These are phyloP conservation scores for Copsychus sechellarum DNA, from an alignment of 2,113 vertebrate genomes.

Conservation along the genomic window DNA sequence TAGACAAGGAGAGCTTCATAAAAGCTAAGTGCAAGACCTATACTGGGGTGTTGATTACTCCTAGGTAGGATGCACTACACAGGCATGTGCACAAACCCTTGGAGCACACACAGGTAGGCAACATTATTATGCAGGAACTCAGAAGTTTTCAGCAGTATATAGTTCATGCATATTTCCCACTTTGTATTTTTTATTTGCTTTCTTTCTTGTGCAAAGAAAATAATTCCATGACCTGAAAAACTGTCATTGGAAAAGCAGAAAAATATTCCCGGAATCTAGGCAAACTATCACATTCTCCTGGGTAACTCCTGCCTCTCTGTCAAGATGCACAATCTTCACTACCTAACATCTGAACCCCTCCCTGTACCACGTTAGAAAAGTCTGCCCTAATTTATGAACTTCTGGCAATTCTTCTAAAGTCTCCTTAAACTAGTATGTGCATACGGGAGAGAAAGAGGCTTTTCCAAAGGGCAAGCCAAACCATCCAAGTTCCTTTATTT, in stretches of 20 bases:
- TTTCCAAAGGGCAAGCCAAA: neutral
- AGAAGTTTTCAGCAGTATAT: neutral
- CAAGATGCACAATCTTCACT: neutral
- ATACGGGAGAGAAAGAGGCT: neutral
- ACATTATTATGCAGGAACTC: neutral
- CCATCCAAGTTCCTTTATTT: neutral
- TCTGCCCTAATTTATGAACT: neutral
- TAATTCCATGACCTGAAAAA: neutral
- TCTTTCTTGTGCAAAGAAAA: neutral
- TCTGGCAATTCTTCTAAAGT: neutral
- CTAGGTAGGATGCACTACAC: neutral
- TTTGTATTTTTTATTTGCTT: neutral
- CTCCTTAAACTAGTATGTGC: neutral
- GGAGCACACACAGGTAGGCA: neutral
- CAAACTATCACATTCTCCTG: neutral
- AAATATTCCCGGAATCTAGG: neutral
- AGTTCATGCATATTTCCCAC: neutral
- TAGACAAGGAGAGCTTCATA: neutral
- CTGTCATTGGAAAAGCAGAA: neutral
- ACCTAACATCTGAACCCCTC: neutral
- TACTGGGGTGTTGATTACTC: neutral
- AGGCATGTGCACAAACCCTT: neutral
- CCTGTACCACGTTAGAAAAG: neutral
- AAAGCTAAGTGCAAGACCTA: neutral
- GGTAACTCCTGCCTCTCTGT: neutral